These are phyloP conservation scores for Hyles vespertilio DNA, from an alignment of 1,140 invertebrate species.

Conservation along the genomic window DNA sequence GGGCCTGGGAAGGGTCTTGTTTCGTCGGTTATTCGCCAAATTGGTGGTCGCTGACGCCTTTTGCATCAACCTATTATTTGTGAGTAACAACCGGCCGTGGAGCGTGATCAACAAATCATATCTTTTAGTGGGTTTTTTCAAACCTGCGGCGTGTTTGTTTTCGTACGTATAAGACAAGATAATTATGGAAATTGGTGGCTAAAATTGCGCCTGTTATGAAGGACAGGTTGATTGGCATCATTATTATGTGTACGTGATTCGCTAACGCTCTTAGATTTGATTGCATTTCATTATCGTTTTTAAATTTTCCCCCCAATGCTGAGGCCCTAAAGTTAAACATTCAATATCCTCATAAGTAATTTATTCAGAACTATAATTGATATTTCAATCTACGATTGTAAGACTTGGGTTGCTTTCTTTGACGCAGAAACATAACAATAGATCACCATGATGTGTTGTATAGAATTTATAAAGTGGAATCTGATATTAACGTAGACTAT, in stretches of 20 bases:
- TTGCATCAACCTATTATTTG: conserved; percentile 63
- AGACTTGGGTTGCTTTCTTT: too few relatives aligned
- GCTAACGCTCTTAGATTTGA: background rate
- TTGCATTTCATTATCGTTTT: conserved; percentile 1
- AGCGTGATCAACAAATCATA: conserved; percentile 66
- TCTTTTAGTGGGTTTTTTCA: conserved; percentile 29
- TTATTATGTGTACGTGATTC: conserved; percentile 18
- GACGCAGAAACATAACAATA: too few relatives aligned
- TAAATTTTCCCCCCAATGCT: too few relatives aligned
- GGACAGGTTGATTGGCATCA: conserved; percentile 32
- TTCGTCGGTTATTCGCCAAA: conserved; percentile 52
- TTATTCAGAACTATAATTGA: too few relatives aligned
- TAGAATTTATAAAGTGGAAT: too few relatives aligned
- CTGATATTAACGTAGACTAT: too few relatives aligned
- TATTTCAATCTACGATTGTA: too few relatives aligned
- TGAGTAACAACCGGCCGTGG: conserved; percentile 46
- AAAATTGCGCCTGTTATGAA: conserved; percentile 42
- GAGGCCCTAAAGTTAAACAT: too few relatives aligned
- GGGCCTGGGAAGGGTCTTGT: conserved; percentile 47
- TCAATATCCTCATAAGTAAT: too few relatives aligned
- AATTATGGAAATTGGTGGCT: conserved; percentile 55
- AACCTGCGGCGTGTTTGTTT: conserved; percentile 62
- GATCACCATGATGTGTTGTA: too few relatives aligned
- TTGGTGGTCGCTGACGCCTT: conserved; percentile 68
- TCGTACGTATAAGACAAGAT: conserved; percentile 57